Percentiles rank a stretch among this genome's conserved stretches.
These are phyloP conservation scores for Pelecanus crispus DNA, from an alignment of 2,113 vertebrate species.

Conservation along the genomic window DNA sequence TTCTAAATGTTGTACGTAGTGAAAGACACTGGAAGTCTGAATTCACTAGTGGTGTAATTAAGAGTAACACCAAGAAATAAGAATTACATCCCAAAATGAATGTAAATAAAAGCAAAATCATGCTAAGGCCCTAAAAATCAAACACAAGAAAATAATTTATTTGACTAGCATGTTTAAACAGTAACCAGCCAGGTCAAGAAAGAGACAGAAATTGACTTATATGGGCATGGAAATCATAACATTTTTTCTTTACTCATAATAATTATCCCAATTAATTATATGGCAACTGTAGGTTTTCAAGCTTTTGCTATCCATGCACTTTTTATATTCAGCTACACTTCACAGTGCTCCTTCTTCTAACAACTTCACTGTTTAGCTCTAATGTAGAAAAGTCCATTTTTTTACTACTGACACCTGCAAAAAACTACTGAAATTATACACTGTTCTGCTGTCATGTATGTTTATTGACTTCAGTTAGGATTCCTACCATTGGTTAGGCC, in stretches of 20 bases:
- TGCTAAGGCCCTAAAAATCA: background rate
- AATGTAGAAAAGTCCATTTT: background rate
- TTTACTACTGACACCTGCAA: background rate
- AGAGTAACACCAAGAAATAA: background rate
- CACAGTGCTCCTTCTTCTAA: background rate
- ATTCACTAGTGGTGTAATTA: background rate
- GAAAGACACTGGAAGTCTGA: background rate
- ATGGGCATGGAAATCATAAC: background rate
- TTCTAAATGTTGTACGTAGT: background rate
- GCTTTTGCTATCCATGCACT: background rate
- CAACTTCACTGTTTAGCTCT: background rate
- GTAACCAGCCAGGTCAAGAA: background rate
- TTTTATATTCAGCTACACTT: background rate
- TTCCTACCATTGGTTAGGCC: background rate
- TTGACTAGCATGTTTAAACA: background rate
- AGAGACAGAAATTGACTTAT: background rate
- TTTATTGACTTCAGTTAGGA: background rate
- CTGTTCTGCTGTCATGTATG: background rate
- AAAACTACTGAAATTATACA: background rate
- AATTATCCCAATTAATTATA: background rate
- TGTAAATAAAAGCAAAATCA: slow-evolving; percentile 13
- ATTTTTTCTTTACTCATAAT: background rate
- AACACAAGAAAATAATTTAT: background rate
- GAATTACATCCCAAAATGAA: background rate
- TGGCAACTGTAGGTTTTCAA: background rate